phyloP scores from a whole-genome alignment of 2,888 invertebrate genomes.

The Lasioglossum leucozonium region DNA sequence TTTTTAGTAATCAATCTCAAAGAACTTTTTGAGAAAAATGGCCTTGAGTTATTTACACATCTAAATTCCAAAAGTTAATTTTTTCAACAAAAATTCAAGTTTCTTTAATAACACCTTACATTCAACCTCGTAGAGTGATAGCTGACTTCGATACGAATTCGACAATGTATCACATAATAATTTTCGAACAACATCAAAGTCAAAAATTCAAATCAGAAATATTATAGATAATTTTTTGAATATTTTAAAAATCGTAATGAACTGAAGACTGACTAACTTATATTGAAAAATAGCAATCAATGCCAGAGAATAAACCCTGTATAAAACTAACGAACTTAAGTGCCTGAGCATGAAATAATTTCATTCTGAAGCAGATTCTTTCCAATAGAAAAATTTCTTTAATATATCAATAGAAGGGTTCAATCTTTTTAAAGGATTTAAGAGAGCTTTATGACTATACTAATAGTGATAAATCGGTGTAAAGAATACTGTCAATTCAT shows the following conservation, averaged over 20 bases:
- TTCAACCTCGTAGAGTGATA: not conserved
- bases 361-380: not conserved
- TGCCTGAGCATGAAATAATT: slow-evolving; percentile 7
- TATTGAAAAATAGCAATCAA: not conserved
- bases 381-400: not conserved
- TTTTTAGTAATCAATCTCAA: not conserved
- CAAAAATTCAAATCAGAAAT: not conserved
- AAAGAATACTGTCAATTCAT: slow-evolving; percentile 62
- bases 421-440: not conserved
- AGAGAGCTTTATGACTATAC: not conserved
- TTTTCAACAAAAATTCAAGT: not conserved
- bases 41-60: not conserved
- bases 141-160: not conserved
- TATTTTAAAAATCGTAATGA: not conserved
- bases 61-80: not conserved
- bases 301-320: not conserved
- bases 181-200: not conserved
- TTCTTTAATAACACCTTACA: not conserved
- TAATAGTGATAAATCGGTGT: slow-evolving; percentile 33
- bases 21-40: no score
- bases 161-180: not conserved
- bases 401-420: not conserved
- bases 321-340: not conserved
- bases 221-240: not conserved
- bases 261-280: not conserved